phyloP scores from a whole-genome alignment of 2,797 vertebrate genomes.

The Danio jaintianensis region DNA sequence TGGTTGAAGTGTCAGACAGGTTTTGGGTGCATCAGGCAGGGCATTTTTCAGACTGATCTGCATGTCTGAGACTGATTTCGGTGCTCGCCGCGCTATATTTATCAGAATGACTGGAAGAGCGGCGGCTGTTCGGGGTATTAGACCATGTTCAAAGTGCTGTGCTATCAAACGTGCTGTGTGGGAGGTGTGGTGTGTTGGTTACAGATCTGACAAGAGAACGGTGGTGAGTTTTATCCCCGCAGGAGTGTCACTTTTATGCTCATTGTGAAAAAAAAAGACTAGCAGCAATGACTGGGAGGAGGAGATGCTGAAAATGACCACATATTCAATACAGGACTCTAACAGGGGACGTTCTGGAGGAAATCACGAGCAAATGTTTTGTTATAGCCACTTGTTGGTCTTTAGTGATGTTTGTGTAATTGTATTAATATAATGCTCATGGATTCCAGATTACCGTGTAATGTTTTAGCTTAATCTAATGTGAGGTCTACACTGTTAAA shows the following conservation, averaged over 20 bases:
- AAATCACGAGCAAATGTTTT: too few relatives aligned
- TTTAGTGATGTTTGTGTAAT: too few relatives aligned
- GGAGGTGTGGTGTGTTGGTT: conserved; percentile 19
- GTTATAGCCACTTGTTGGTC: too few relatives aligned
- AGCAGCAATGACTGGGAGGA: too few relatives aligned
- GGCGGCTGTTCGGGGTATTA: conserved; percentile 3
- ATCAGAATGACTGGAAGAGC: conserved; percentile 47
- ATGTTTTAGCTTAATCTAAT: too few relatives aligned
- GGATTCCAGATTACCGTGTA: too few relatives aligned
- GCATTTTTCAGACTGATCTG: conserved; percentile 53
- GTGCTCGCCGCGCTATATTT: conserved; percentile 30
- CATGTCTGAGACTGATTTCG: conserved; percentile 44
- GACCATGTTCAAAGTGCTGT: neutral
- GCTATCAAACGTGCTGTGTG: neutral
- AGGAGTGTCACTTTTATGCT: neutral
- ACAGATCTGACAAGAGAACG: conserved; percentile 17
- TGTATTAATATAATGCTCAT: too few relatives aligned
- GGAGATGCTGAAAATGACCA: too few relatives aligned
- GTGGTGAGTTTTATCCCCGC: conserved; percentile 5
- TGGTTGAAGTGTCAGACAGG: conserved; percentile 76
- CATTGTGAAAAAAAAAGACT: too few relatives aligned
- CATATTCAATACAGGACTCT: too few relatives aligned
- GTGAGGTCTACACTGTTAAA: too few relatives aligned
- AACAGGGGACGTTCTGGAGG: too few relatives aligned
- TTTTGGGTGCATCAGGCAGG: conserved; percentile 46